Base-by-base conservation (phyloP, 2,888 invertebrate genomes). In the Eledone cirrhosa region DNA sequence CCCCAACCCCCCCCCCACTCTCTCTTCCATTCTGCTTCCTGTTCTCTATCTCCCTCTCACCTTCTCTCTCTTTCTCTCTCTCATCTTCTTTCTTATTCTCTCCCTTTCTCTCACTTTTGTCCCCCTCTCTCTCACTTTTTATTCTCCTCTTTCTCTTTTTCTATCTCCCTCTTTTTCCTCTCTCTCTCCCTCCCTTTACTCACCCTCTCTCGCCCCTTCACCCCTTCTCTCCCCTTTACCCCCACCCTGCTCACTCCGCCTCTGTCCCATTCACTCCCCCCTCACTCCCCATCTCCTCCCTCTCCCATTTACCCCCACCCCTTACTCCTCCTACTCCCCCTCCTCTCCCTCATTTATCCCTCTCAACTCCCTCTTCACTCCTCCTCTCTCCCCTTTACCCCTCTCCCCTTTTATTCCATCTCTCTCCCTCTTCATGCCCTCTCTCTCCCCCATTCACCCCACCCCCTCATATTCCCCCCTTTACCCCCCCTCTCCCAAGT, bases 271-370 rank as follows among this genome's bases (percentile, higher is more conserved):
- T 16, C 27, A 0, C 13, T 48, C 82, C 81, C 77, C 82, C 82
- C 24, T 81, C 81, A 0, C 81, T 72, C 7, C 82, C 82, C 69
- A 82, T 16, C 14, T 5, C 24, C n/a, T 33, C 41, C 24, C 7
- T 16, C 41, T n/a, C 22, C n/a, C 24, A 33, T 47, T 41, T 75
- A 19, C n/a, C 13, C 11, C n/a, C 8, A 24, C 41, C 41, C n/a
- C 75, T 41, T 41, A 24, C 24, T 24, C 8, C 24, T n/a, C 29
- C n/a, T 33, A 14, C 16, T 2, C 13, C 19, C 7, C 16, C 22
- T 41, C 13, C 5, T 11, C 33, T 41, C 24, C 16, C 41, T 33
- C 24, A 8, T 33, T 19, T 33, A 8, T 33, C n/a, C 4, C 29
- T 75, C 48, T 19, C 33, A 2, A 19, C 16, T 41, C 29, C 63